Evolutionary conservation across 2,797 vertebrate species (phyloP).

Genomic region (Masticophis lateralis): DNA sequence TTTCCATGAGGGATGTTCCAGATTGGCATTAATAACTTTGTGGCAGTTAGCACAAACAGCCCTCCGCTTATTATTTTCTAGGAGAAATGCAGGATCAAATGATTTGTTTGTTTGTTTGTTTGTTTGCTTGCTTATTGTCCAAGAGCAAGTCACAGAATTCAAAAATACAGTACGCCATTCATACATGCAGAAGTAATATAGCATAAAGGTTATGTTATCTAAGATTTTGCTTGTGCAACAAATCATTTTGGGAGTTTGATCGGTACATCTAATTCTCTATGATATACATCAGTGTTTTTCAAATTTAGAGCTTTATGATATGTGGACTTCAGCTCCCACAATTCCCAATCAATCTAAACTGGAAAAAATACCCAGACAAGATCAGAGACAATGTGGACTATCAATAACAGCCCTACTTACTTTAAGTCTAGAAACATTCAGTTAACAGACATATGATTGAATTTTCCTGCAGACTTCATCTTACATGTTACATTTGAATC

Average conservation of each 20-base stretch:
- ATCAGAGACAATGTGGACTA: neutral
- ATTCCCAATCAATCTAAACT: neutral
- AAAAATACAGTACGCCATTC: neutral
- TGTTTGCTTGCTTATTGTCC: no score
- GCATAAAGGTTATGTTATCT: neutral
- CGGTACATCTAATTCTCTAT: neutral
- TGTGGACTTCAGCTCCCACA: neutral
- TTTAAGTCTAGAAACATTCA: neutral
- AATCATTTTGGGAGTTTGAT: neutral
- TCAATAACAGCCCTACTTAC: neutral
- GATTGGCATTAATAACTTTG: neutral
- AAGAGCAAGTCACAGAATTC: neutral
- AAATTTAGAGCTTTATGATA: neutral
- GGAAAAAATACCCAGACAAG: neutral
- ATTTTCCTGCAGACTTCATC: neutral
- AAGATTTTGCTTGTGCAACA: neutral
- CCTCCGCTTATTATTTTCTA: slow-evolving; percentile 10
- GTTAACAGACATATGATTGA: neutral
- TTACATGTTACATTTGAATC: neutral
- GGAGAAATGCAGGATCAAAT: slow-evolving; percentile 14
- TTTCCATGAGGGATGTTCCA: neutral
- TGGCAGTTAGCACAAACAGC: slow-evolving; percentile 6
- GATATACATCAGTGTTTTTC: neutral
- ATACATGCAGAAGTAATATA: neutral
- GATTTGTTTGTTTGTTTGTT: neutral